phyloP scores from a whole-genome alignment of 2,113 vertebrate species.

The Muntiacus reevesi region DNA sequence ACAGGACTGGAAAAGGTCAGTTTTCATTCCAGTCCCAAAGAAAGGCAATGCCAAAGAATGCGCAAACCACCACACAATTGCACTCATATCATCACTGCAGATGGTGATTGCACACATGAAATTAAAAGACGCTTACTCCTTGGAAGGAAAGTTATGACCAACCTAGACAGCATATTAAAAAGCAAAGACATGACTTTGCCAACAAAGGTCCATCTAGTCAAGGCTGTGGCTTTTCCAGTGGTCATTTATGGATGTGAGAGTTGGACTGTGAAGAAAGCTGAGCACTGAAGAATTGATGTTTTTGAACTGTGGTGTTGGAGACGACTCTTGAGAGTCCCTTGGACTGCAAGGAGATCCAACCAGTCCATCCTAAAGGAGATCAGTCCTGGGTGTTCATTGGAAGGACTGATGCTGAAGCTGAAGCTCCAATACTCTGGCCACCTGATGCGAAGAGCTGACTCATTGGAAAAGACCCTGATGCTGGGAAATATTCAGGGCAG shows the following conservation, averaged over 20 bases:
- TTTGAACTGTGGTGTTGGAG: background rate
- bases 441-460: background rate
- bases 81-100: background rate
- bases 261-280: background rate
- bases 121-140: background rate
- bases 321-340: background rate
- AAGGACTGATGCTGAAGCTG: background rate
- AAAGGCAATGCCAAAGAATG: background rate
- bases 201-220: background rate
- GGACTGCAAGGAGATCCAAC: background rate
- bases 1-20: background rate
- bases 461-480: background rate
- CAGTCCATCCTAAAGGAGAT: background rate
- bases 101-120: background rate
- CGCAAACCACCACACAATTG: background rate
- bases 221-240: background rate
- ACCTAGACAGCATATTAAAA: background rate
- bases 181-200: background rate
- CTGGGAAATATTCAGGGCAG: fast-evolving
- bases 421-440: background rate
- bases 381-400: background rate
- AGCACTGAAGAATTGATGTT: fast-evolving
- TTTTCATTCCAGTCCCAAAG: background rate
- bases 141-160: background rate
- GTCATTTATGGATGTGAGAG: background rate